phyloP scores from a whole-genome alignment of 2,888 invertebrate genomes.

The Ditula angustiorana region DNA sequence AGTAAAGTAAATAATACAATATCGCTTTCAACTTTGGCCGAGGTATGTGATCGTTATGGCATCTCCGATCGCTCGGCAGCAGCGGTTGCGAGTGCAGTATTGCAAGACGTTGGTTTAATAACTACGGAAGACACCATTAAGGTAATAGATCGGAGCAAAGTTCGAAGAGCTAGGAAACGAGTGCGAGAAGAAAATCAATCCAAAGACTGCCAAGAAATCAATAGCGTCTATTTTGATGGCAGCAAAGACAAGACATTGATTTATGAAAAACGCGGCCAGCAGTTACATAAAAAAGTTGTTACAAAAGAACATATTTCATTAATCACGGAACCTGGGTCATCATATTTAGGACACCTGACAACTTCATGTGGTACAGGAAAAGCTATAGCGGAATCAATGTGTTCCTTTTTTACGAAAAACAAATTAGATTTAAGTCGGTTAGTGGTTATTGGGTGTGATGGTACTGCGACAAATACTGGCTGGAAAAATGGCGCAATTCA shows the following conservation, averaged over 20 bases:
- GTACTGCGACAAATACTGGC: too few relatives aligned
- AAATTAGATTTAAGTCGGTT: too few relatives aligned
- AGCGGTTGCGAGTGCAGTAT: constrained; percentile 5
- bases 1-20: neutral
- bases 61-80: neutral
- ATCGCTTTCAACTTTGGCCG: neutral
- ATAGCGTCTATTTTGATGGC: neutral
- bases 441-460: too few relatives aligned
- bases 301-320: constrained; percentile 3
- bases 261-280: constrained; percentile 10
- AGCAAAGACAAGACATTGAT: constrained; percentile 9
- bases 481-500: too few relatives aligned
- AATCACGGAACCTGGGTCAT: constrained; percentile 3
- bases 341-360: constrained; percentile 5
- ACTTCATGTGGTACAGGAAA: constrained; percentile 6
- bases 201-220: neutral
- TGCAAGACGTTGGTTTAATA: constrained; percentile 4
- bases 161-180: neutral
- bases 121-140: neutral
- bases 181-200: neutral
- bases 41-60: constrained; percentile 6
- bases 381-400: neutral
- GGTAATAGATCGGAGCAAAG: constrained; percentile 6
- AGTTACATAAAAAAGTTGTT: constrained; percentile 11
- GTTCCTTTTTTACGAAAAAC: too few relatives aligned